Percentiles rank a stretch among this genome's conserved stretches.
These are phyloP conservation scores for Platanista minor DNA, from an alignment of 2,113 vertebrate species.

Conservation along the genomic window DNA sequence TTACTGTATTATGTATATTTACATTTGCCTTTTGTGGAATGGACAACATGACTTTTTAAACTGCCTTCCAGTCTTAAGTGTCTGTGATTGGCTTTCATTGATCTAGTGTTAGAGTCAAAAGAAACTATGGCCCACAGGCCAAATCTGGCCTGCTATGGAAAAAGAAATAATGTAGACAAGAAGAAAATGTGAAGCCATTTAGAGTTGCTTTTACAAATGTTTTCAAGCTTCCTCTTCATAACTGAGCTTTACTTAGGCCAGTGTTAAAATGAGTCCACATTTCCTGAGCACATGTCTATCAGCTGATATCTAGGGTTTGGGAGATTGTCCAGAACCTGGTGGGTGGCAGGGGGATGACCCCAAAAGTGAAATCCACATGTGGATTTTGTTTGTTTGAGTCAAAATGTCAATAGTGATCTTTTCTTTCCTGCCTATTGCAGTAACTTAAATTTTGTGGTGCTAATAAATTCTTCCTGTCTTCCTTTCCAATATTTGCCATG, in stretches of 20 bases:
- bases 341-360: not conserved
- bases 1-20: not conserved
- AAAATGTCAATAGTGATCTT: not conserved
- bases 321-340: not conserved
- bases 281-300: not conserved
- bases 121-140: not conserved
- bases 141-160: not conserved
- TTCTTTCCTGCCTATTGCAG: not conserved
- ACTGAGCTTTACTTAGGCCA: not conserved
- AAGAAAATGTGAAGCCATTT: conserved; percentile 26
- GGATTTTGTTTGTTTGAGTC: conserved; percentile 32
- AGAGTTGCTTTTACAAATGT: conserved; percentile 19
- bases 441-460: not conserved
- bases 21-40: conserved; percentile 19
- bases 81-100: conserved; percentile 1
- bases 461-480: not conserved
- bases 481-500: conserved; percentile 27
- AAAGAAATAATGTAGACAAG: conserved; percentile 15
- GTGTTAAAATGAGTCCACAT: conserved; percentile 6
- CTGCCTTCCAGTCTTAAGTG: not conserved
- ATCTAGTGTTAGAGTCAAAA: conserved; percentile 14
- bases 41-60: conserved; percentile 22
- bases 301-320: not conserved
- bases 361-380: conserved; percentile 1
- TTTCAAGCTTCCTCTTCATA: not conserved